Conservation (phyloP, 2,797 vertebrate genomes). For the Meda fulgida region DNA sequence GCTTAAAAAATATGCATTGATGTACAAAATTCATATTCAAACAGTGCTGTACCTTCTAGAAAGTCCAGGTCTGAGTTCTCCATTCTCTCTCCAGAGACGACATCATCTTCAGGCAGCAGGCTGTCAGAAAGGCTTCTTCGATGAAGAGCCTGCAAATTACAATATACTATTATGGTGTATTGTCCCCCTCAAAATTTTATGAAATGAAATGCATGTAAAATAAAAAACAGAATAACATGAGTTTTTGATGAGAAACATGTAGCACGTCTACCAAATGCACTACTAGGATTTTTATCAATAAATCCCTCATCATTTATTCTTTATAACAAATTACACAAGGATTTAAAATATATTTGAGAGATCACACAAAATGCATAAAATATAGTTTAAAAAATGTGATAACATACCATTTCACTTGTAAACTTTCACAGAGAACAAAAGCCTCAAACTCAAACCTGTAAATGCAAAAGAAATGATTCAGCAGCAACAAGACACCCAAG, state of each 20-base stretch:
- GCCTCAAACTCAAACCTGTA: slow-evolving; percentile 35
- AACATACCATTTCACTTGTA: slow-evolving; percentile 29
- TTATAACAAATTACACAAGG: not conserved
- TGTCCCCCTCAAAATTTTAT: not conserved
- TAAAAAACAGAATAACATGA: not conserved
- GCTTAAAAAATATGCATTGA: not conserved
- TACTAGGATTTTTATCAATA: not conserved
- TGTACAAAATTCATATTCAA: not conserved
- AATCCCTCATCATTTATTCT: not conserved
- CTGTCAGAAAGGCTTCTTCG: slow-evolving; percentile 77
- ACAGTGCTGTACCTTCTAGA: slow-evolving; percentile 69
- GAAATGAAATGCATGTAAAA: not conserved
- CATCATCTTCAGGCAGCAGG: slow-evolving; percentile 71
- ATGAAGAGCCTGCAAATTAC: slow-evolving; percentile 62
- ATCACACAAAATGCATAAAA: not conserved
- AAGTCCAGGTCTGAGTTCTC: slow-evolving; percentile 59
- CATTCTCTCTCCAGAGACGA: slow-evolving; percentile 65
- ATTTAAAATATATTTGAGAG: not conserved
- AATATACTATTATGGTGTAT: not conserved
- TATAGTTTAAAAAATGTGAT: not conserved
- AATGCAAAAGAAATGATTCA: slow-evolving; percentile 13
- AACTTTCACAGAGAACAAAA: slow-evolving; percentile 3
- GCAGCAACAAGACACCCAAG: not conserved
- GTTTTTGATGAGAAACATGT: not conserved
- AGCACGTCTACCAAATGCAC: too few species aligned